Base-by-base conservation (phyloP, 2,797 vertebrate species). In the Paedocypris micromegethes region DNA sequence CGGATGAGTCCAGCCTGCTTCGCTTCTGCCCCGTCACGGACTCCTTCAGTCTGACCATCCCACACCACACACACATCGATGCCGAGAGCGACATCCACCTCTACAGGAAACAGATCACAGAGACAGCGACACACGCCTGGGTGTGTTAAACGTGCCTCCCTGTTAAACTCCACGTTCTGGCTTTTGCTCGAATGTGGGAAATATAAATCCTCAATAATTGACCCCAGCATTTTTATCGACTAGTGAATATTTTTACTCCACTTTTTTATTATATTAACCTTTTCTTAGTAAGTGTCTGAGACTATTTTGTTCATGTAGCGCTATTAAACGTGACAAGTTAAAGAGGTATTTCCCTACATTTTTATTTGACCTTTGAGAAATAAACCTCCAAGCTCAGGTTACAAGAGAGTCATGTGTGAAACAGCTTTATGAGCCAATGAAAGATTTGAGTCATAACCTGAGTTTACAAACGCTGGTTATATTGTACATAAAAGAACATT, bases 41-140 rank as follows among this genome's bases (percentile, higher is more conserved):
- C 72, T 86, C 84, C 5, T 58, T 91, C 66, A 85, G 64, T 4
- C 82, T 96, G 79, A 93, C 90, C 0, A 68, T 88, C 6, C 86
- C 75, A 52, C 82, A 80, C 68, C 78, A 61, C 0, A 56, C 80
- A 0, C 61, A 78, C 49, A 78, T 78, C 66, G 74, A 86, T 54
- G 51, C 90, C 77, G 83, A 89, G 72, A 83, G 83, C 0, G 79
- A 82, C 59, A 82, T 94, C 67, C 71, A 79, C 56, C 73, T 91
- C 68, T 91, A 92, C 73, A 86, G 88, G 79, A 90, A 89, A 77
- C 88, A 82, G 77, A 85, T 87, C 55, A 83, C 73, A 82, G 88
- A 92, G 72, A 78, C 73, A 60, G 38, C 78, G 70, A 77, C 89
- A 72, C 83, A 87, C 67, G 73, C 82, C 72, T 79, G 84, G 90